Evolutionary conservation across 1,140 invertebrate species (phyloP).

Genomic region (Drosophila repletoides): DNA sequence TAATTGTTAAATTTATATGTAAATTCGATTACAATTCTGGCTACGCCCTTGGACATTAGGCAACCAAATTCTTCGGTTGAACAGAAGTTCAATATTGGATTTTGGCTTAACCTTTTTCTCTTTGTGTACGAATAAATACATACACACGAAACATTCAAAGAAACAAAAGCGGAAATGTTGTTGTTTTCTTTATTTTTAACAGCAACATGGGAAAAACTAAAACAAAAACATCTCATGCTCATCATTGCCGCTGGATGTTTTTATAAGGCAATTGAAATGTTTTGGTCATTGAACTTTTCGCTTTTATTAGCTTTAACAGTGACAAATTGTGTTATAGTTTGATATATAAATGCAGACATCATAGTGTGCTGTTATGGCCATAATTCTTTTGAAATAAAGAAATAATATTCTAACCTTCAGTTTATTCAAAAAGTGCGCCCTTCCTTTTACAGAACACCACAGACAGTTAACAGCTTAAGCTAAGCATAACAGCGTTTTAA

Average conservation of each 20-base stretch:
- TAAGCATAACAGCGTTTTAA: neutral
- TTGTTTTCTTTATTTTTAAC: constrained; percentile 76
- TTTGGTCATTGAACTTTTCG: constrained; percentile 68
- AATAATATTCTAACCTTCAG: too few species aligned
- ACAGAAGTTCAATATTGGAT: too few species aligned
- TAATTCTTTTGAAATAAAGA: too few species aligned
- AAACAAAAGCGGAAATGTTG: constrained; percentile 79
- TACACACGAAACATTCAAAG: constrained; percentile 61
- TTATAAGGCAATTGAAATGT: constrained; percentile 52
- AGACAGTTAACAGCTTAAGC: neutral
- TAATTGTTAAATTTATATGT: too few species aligned
- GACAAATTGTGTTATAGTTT: constrained; percentile 13
- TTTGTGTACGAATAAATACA: neutral
- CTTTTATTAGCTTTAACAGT: constrained; percentile 26
- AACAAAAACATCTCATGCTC: constrained; percentile 44
- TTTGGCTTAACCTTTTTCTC: too few species aligned
- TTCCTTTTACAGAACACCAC: too few species aligned
- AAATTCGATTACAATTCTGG: too few species aligned
- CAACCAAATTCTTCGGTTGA: too few species aligned
- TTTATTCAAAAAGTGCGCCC: too few species aligned
- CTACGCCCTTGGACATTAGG: too few species aligned
- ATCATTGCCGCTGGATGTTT: constrained; percentile 9
- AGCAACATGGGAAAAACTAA: constrained; percentile 59
- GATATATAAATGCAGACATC: too few species aligned
- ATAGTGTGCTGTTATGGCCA: too few species aligned